Evolutionary conservation across 2,113 vertebrate species (phyloP), one percentile per base, ranked within the genome.

Genomic region (Poeciliopsis turrubarensis): DNA sequence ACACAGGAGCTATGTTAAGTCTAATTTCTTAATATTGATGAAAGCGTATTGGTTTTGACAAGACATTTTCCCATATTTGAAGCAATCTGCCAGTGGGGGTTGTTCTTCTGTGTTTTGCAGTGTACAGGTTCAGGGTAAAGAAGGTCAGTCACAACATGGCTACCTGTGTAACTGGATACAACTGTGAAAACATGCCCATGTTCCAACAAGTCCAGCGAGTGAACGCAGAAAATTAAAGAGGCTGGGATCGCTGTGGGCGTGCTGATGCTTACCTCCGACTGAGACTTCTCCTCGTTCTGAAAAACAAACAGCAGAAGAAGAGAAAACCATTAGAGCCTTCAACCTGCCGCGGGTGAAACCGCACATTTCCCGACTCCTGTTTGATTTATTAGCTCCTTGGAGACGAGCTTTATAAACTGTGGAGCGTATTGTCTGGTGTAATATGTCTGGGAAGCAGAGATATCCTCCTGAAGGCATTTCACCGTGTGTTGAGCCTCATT

Each of bases 261-360:
- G 68, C 11, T 5, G 78, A 39, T 65, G 51, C 96, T 96, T 93
- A 99, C 98, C 97, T 99, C 98, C 32, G 97, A 99, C 83, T 98
- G 97, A 68, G 97, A 99, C 75, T 99, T 99, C 92, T 99, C 98
- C 92, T 99, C 98, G 3, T 97, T 98, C 98, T 99, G 84, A 12
- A 80, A 88, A 91, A 90, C 78, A 86, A 82, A 88, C 66, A 19
- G 5, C 44, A 84, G n/a, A 66, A 87, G 65, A 44, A 82, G 72
- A 77, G 26, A 75, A 85, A 82, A 75, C 75, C 79, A 84, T 90
- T 79, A 87, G 32, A 69, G 47, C 34, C 60, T 3, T 64, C 11
- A 30, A 68, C 66, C 19, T 65, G 72, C 79, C 3, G n/a, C n/a
- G 39, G 77, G 70, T 72, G 54, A 51, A 22, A 31, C 15, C 7